Base-by-base conservation (phyloP, 2,797 vertebrate species). In the Pipistrellus nathusii region DNA sequence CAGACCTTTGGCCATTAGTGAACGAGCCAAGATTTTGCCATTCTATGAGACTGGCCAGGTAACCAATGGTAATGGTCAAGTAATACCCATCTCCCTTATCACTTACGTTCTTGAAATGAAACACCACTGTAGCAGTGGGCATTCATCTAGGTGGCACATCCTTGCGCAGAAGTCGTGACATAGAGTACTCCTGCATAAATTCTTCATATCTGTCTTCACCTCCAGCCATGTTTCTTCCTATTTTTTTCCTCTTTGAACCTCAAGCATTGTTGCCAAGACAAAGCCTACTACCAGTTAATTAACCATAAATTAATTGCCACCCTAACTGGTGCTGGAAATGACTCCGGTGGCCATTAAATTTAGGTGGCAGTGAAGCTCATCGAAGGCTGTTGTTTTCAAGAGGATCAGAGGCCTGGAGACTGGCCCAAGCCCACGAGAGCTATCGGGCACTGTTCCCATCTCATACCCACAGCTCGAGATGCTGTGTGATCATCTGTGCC, bases 391-490 rank as follows among this genome's bases (percentile, higher is more conserved):
- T 44, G 51, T 57, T 72, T 41, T 53, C 0, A 20, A 73, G 20
- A 12, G 8, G 30, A 12, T 27, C 18, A 1, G n/a, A 62, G 55
- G 53, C 12, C n/a, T 11, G 88, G 81, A 73, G 62, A 8, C 12
- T 1, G 17, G 41, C 23, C 3, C 0, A 3, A 13, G 75, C 4
- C 2, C 66, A 7, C 0, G 0, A 27, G n/a, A n/a, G 18, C 1
- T 0, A 6, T 17, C 3, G 1, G 20, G n/a, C 3, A 0, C 3
- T 0, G 0, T 9, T 9, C 44, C 30, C 21, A 5, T 46, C 15
- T 17, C 0, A 0, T 4, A 12, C 46, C 30, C 17, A 32, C 69
- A 7, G 2, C 5, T 35, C 18, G 30, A 48, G 55, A n/a, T 0
- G 30, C 12, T 1, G 8, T 0, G 41, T 35, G 8, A 48, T 12